A percentile compares a stretch with the other conserved stretches of the same genome.
phyloP scores from a whole-genome alignment of 2,113 vertebrate species.

The Colius striatus region DNA sequence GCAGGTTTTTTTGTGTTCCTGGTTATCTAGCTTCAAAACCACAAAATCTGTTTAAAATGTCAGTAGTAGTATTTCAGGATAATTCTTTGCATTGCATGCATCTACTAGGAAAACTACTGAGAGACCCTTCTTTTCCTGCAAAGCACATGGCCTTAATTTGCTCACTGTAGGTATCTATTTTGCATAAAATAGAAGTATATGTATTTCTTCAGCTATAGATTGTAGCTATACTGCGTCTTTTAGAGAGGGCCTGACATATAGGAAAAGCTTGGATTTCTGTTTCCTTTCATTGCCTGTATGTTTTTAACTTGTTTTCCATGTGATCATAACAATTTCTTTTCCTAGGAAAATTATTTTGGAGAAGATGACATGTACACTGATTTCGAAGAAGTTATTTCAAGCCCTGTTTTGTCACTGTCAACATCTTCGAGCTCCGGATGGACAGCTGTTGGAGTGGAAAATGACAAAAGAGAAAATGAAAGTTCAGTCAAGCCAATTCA shows the following conservation, averaged over 20 bases:
- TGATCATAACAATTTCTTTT: background rate
- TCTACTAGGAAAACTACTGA: background rate
- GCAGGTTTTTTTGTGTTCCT: background rate
- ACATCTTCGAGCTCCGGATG: slow-evolving; percentile 93
- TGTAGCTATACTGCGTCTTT: background rate
- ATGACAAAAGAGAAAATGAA: slow-evolving; percentile 78
- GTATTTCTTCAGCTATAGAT: background rate
- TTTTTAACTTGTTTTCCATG: background rate
- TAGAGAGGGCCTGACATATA: background rate
- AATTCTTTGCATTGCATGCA: background rate
- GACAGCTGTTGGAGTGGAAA: slow-evolving; percentile 90
- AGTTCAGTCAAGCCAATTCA: slow-evolving; percentile 77
- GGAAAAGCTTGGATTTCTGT: background rate
- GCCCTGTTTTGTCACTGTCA: slow-evolving; percentile 90
- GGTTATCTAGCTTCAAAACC: background rate
- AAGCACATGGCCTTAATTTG: background rate
- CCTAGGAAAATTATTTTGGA: slow-evolving; percentile 97
- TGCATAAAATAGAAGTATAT: background rate
- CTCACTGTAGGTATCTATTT: background rate
- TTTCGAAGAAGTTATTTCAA: slow-evolving; percentile 92
- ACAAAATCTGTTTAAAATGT: background rate
- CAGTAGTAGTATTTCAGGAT: background rate
- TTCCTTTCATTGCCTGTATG: background rate
- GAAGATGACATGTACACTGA: slow-evolving; percentile 99
- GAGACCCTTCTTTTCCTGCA: background rate